These are phyloP conservation scores for Sesamia inferens DNA, from an alignment of 2,888 invertebrate genomes.

Conservation along the genomic window DNA sequence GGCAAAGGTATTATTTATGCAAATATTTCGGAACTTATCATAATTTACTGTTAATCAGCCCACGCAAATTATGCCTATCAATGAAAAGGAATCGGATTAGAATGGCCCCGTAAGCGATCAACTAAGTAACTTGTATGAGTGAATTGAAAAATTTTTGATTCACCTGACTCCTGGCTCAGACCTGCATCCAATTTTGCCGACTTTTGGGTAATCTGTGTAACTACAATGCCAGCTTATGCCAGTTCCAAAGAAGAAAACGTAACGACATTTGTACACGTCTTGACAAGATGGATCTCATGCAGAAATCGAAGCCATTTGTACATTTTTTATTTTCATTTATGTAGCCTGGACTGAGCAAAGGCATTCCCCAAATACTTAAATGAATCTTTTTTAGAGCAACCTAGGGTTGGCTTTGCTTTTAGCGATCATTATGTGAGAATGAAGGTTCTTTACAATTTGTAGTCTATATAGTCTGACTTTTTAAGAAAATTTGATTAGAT, in stretches of 20 bases:
- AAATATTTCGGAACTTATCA: slow-evolving; percentile 48
- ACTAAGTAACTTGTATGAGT: slow-evolving; percentile 9
- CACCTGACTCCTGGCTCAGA: slow-evolving; percentile 10
- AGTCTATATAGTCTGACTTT: too few species aligned
- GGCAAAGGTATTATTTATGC: slow-evolving; percentile 19
- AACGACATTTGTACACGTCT: not conserved
- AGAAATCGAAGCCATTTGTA: too few species aligned
- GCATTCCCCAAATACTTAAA: too few species aligned
- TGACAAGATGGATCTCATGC: not conserved
- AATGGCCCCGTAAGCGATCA: slow-evolving; percentile 36
- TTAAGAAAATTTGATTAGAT: not conserved
- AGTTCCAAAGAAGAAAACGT: slow-evolving; percentile 1
- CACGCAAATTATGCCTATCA: slow-evolving; percentile 44
- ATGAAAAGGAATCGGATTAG: slow-evolving; percentile 40
- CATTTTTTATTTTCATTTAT: too few species aligned
- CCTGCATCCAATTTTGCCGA: not conserved
- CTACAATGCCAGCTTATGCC: not conserved
- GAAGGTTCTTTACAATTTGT: too few species aligned
- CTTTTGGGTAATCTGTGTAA: not conserved
- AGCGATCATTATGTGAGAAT: too few species aligned
- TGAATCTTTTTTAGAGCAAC: too few species aligned
- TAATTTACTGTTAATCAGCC: slow-evolving; percentile 42
- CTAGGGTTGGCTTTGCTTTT: too few species aligned
- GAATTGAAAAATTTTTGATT: not conserved
- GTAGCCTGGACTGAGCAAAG: too few species aligned